phyloP scores from a whole-genome alignment of 2,888 invertebrate genomes.

The Thyatira batis region DNA sequence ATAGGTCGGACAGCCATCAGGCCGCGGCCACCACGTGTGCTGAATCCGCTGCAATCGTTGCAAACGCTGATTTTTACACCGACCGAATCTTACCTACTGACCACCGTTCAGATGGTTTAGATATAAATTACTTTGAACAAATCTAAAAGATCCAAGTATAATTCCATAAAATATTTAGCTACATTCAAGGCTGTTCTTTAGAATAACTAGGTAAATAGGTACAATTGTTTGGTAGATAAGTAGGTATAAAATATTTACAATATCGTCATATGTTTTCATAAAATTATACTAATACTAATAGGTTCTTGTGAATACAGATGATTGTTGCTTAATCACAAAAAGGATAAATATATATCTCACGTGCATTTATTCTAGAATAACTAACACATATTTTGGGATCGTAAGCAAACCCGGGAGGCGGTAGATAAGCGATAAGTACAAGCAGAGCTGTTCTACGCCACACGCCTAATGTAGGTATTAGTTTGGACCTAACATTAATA shows the following conservation, averaged over 20 bases:
- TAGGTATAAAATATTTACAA: too few relatives aligned
- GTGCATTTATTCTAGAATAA: too few relatives aligned
- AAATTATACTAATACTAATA: too few relatives aligned
- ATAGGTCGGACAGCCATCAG: slow-evolving; percentile 52
- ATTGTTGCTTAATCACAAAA: too few relatives aligned
- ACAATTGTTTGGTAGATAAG: too few relatives aligned
- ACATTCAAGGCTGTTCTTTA: background rate
- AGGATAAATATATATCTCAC: too few relatives aligned
- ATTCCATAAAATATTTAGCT: background rate
- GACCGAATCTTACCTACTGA: slow-evolving; percentile 17
- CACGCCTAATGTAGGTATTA: background rate
- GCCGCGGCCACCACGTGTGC: slow-evolving; percentile 38
- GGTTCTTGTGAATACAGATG: too few relatives aligned
- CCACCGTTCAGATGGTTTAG: slow-evolving; percentile 4
- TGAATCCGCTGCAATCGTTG: slow-evolving; percentile 46
- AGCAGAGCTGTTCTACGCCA: background rate
- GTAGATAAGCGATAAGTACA: too few relatives aligned
- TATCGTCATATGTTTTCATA: too few relatives aligned
- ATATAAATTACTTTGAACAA: background rate
- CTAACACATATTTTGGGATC: too few relatives aligned
- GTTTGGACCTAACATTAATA: background rate
- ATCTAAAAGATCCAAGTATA: background rate
- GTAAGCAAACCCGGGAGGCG: too few relatives aligned
- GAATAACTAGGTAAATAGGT: too few relatives aligned
- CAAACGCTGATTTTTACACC: slow-evolving; percentile 38